phyloP scores from a whole-genome alignment of 2,888 invertebrate genomes.

The Aleiodes leptofemur region DNA sequence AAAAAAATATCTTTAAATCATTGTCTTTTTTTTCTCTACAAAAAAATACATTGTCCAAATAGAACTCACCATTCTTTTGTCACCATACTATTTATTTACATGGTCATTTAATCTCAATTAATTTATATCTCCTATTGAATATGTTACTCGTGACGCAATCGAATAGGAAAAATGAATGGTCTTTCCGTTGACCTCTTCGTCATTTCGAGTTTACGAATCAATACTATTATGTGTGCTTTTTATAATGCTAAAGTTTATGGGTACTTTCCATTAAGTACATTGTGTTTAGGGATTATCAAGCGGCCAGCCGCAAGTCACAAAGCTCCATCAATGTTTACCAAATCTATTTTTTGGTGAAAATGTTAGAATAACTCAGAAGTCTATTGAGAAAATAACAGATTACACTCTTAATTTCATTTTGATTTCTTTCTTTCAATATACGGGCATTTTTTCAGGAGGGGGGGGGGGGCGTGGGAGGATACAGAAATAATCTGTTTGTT shows the following conservation, averaged over 20 bases:
- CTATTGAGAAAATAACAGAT: not conserved
- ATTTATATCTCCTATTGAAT: not conserved
- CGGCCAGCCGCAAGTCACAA: constrained; percentile 40
- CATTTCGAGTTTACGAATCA: constrained; percentile 41
- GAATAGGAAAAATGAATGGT: constrained; percentile 24
- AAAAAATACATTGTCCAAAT: not conserved
- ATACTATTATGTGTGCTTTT: constrained; percentile 35
- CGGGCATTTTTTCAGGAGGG: no score
- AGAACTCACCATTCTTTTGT: not conserved
- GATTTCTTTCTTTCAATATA: not conserved
- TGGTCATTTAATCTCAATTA: no score
- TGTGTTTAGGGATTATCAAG: constrained; percentile 40
- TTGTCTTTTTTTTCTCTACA: not conserved
- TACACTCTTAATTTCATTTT: no score
- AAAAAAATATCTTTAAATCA: no score
- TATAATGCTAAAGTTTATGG: constrained; percentile 27
- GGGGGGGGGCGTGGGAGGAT: no score
- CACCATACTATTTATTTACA: no score
- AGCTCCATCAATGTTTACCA: constrained; percentile 25
- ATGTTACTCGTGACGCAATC: not conserved
- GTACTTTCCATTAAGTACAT: constrained; percentile 15
- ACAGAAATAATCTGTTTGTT: no score
- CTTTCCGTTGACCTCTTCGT: constrained; percentile 35
- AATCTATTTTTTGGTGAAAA: not conserved
- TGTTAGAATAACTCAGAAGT: not conserved